Conservation (phyloP, 2,797 vertebrate species). For the Labroides dimidiatus region DNA sequence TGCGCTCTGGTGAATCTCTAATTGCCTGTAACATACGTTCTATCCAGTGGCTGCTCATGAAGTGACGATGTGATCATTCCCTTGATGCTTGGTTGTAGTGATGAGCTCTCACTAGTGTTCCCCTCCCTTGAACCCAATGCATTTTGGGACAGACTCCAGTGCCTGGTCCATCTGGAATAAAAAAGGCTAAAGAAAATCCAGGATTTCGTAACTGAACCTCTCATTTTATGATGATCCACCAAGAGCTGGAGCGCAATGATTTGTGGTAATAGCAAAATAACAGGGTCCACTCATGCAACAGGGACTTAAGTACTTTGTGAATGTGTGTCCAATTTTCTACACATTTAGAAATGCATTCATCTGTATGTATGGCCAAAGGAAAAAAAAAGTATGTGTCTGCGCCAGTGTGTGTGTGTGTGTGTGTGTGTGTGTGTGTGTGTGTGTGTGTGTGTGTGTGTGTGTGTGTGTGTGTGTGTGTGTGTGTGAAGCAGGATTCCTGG, state of each 20-base stretch:
- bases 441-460: constrained; percentile 27
- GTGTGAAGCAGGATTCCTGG: constrained; percentile 73
- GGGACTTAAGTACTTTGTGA: constrained; percentile 30
- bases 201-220: constrained; percentile 44
- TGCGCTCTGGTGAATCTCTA: constrained; percentile 4
- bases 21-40: constrained; percentile 5
- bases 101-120: constrained; percentile 23
- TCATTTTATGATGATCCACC: constrained; percentile 38
- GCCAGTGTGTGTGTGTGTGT: constrained; percentile 5
- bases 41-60: constrained; percentile 6
- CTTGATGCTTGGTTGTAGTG: not conserved
- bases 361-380: constrained; percentile 21
- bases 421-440: constrained; percentile 23
- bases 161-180: constrained; percentile 27
- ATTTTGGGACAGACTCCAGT: constrained; percentile 22
- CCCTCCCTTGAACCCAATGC: constrained; percentile 14
- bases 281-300: constrained; percentile 28
- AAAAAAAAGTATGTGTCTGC: constrained; percentile 4
- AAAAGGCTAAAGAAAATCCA: constrained; percentile 25
- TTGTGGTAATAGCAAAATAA: constrained; percentile 35
- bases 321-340: constrained; percentile 43
- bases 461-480: constrained; percentile 26
- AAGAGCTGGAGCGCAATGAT: constrained; percentile 17
- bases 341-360: constrained; percentile 20
- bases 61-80: constrained; percentile 7